Base-by-base conservation (phyloP, 30 jellyfish, hydroid and myxozoan genomes). In the Aurelia coerulea region DNA sequence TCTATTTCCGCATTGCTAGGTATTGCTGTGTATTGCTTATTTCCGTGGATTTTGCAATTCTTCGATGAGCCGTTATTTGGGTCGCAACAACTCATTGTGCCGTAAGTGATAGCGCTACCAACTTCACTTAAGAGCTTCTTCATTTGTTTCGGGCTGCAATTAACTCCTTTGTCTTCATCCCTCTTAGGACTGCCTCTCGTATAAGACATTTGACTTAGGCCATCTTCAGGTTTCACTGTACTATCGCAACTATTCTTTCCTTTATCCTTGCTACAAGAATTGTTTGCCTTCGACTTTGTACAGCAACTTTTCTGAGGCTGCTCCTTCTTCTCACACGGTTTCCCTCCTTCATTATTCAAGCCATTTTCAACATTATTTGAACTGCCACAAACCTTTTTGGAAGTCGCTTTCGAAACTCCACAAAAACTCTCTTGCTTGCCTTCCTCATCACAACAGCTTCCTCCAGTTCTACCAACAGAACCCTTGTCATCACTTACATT, bases 1-100 rank as follows among this genome's bases (percentile, higher is more conserved):
- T 64, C 82, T 13, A 17, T 51, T 6, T 56, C 91, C 34, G 32
- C 29, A 7, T 82, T 33, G 65, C 84, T 16, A 23, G 84, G 85
- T 12, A 82, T 33, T 53, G 19, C 62, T 16, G 86, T 32, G 73
- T 76, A 76, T 46, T 46, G 56, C 62, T 59, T 54, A 5, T 46
- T 14, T 18, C 76, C 75, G 59, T 33, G 88, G 39, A 35, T 56
- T 29, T 60, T 34, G 31, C 31, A 23, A 16, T 39, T 6, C 37
- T 35, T 70, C 35, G 46, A 12, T 70, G 18, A 29, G 33, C 37
- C 80, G 56, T 46, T 46, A 0, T 1, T 46, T 37, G 37, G 10
- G 10, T 13, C 80, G 46, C 62, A 13, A 2, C n/a, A 14, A 31
- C 34, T 56, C 15, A 29, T 51, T 9, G 37, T 41, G 34, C 63